phyloP scores from a whole-genome alignment of 1,140 invertebrate genomes.

The Drosophila sulfurigaster region DNA sequence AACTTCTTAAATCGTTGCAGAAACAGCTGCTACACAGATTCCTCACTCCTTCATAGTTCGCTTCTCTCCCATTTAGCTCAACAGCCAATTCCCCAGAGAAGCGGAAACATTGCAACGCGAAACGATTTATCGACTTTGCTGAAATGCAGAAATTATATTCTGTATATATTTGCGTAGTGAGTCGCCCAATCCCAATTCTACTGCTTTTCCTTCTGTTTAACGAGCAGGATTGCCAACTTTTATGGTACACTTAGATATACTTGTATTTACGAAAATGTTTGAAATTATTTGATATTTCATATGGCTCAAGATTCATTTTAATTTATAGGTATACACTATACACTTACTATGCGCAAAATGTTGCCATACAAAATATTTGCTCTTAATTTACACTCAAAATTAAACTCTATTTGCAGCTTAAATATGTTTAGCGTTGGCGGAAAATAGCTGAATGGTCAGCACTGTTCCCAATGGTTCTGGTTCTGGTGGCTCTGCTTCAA shows the following conservation, averaged over 20 bases:
- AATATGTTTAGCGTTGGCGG: background rate
- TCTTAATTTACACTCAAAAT: no score
- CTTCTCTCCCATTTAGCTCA: background rate
- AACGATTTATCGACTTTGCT: slow-evolving; percentile 51
- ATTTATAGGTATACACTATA: no score
- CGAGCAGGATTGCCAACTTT: background rate
- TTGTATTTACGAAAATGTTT: no score
- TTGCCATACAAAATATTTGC: no score
- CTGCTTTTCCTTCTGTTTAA: background rate
- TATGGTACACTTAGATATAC: no score
- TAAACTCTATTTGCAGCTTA: no score
- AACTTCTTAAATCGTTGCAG: slow-evolving; percentile 23
- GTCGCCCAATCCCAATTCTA: background rate
- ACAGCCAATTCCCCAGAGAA: background rate
- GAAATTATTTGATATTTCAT: no score
- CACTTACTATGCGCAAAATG: no score
- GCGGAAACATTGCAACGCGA: slow-evolving; percentile 24
- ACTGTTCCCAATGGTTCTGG: background rate
- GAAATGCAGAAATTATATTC: slow-evolving; percentile 47
- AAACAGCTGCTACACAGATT: slow-evolving; percentile 20
- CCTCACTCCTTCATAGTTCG: background rate
- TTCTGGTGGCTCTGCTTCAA: slow-evolving; percentile 27
- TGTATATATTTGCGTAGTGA: slow-evolving; percentile 36
- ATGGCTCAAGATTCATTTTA: no score
- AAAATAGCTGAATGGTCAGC: slow-evolving; percentile 1